A percentile compares a stretch with the other conserved stretches of the same genome.
phyloP scores from a whole-genome alignment of 2,797 vertebrate species.

The Tapera naevia region DNA sequence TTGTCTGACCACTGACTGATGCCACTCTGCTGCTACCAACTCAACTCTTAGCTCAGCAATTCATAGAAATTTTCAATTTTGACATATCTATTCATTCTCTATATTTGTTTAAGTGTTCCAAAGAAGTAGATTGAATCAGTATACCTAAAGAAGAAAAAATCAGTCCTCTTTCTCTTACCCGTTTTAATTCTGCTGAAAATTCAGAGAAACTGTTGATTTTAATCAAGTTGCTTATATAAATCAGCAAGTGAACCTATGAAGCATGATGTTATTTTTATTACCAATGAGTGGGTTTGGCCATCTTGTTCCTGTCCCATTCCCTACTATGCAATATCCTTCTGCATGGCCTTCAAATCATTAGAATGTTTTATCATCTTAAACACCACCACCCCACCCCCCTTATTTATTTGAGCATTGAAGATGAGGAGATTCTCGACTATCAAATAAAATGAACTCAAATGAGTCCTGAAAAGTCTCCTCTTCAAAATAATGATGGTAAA shows the following conservation, averaged over 20 bases:
- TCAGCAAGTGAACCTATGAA: neutral
- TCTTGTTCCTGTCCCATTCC: neutral
- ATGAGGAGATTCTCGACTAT: constrained; percentile 77
- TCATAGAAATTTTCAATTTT: neutral
- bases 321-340: neutral
- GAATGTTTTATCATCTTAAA: neutral
- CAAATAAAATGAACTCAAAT: constrained; percentile 77
- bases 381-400: neutral
- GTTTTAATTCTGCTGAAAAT: neutral
- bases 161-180: neutral
- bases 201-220: neutral
- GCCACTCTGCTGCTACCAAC: neutral
- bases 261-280: neutral
- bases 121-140: neutral
- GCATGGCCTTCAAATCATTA: neutral
- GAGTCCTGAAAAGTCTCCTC: constrained; percentile 79
- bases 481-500: constrained; percentile 80
- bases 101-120: neutral
- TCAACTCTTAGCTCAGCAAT: neutral
- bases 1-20: neutral
- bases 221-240: neutral
- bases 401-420: constrained; percentile 75
- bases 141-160: neutral
- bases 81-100: neutral
- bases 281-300: neutral